These are phyloP conservation scores for Arctopsyche grandis DNA, from an alignment of 1,140 invertebrate genomes.

Conservation along the genomic window DNA sequence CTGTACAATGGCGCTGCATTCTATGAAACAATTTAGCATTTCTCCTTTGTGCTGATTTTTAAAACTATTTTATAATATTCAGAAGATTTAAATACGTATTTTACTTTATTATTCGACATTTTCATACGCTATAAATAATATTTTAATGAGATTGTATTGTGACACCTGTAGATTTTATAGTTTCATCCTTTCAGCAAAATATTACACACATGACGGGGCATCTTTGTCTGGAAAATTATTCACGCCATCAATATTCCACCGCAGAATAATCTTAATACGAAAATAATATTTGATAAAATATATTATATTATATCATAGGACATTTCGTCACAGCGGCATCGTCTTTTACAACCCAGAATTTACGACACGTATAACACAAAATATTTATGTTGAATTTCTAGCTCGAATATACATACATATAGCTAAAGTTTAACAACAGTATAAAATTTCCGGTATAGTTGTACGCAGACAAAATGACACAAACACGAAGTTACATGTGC, in stretches of 20 bases:
- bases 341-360: slow-evolving; percentile 1
- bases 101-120: too few species aligned
- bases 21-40: too few species aligned
- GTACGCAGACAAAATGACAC: not conserved
- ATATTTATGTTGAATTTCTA: slow-evolving; percentile 21
- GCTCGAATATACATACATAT: not conserved
- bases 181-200: slow-evolving; percentile 8
- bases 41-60: not conserved
- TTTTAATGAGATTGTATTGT: too few species aligned
- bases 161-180: not conserved
- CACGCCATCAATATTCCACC: not conserved
- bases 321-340: not conserved
- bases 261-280: too few species aligned
- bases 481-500: not conserved
- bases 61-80: too few species aligned
- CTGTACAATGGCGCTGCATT: not conserved
- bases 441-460: not conserved
- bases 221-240: too few species aligned
- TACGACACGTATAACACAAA: slow-evolving; percentile 7
- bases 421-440: not conserved
- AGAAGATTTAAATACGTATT: too few species aligned
- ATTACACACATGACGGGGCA: not conserved
- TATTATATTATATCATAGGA: too few species aligned
- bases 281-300: not conserved
- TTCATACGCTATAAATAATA: too few species aligned